A percentile compares a stretch with the other conserved stretches of the same genome.
Conservation (phyloP, 1,140 invertebrate genomes). For the Neodiprion pinetum region DNA sequence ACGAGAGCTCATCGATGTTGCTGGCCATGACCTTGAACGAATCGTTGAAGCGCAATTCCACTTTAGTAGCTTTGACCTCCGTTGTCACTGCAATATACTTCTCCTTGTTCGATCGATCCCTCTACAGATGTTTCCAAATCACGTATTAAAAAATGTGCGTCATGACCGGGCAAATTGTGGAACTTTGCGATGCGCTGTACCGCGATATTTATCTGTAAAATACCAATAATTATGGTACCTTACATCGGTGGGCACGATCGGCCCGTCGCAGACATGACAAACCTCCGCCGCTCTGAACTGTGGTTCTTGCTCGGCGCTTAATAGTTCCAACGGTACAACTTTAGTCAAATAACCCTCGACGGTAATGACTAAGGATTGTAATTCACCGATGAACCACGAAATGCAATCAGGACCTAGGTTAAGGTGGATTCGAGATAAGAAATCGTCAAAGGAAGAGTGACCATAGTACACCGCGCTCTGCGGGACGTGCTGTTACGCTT, state of each 20-base stretch:
- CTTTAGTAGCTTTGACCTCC: background rate
- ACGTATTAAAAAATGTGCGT: conserved; percentile 12
- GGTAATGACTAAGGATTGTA: conserved; percentile 35
- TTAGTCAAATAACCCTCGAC: conserved; percentile 1
- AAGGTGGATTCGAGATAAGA: conserved; percentile 39
- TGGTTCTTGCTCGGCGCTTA: conserved; percentile 7
- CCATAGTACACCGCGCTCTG: conserved; percentile 51
- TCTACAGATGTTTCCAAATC: background rate
- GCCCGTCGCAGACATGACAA: conserved; percentile 33
- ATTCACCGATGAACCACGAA: conserved; percentile 16
- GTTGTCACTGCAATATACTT: conserved; percentile 25
- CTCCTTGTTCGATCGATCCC: conserved; percentile 21
- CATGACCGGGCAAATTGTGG: conserved; percentile 22
- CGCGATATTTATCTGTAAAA: too few species aligned
- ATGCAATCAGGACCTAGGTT: conserved; percentile 42
- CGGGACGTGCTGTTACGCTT: conserved; percentile 44
- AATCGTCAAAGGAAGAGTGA: conserved; percentile 49
- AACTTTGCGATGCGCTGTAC: background rate
- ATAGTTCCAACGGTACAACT: background rate
- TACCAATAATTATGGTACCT: conserved; percentile 9
- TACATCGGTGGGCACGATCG: conserved; percentile 24
- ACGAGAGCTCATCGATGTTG: conserved; percentile 25
- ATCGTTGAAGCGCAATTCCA: conserved; percentile 33
- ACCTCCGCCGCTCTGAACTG: background rate
- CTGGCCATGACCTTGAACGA: conserved; percentile 32